Percentiles rank a stretch among this genome's conserved stretches.
phyloP scores from a whole-genome alignment of 2,888 invertebrate genomes.

The Phanerotoma sp. region DNA sequence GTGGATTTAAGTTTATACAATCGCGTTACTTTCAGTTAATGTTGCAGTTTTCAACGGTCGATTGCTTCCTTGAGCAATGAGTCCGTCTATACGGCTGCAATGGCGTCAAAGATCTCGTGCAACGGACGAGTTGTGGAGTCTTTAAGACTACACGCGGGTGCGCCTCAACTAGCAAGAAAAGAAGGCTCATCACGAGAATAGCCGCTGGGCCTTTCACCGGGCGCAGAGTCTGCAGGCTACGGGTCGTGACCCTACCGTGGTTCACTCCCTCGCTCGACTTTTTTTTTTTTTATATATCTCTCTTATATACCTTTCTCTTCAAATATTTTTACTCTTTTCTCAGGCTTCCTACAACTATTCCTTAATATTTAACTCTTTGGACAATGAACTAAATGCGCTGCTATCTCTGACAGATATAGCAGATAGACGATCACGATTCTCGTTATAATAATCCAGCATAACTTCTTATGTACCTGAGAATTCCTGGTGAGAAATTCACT shows the following conservation, averaged over 20 bases:
- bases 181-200: conserved; percentile 41
- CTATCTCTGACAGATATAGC: conserved; percentile 3
- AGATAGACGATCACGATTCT: conserved; percentile 44
- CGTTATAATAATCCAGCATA: conserved; percentile 43
- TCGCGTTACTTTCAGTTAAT: too few relatives aligned
- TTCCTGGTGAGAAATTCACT: too few relatives aligned
- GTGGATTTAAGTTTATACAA: too few relatives aligned
- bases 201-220: conserved; percentile 56
- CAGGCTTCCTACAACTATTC: conserved; percentile 18
- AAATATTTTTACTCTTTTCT: conserved; percentile 12
- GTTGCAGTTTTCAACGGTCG: too few relatives aligned
- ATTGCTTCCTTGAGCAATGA: too few relatives aligned
- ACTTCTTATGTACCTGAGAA: conserved; percentile 27
- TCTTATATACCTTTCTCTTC: conserved; percentile 10
- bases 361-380: conserved; percentile 17
- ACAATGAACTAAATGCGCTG: background rate
- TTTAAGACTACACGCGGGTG: conserved; percentile 26
- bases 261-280: conserved; percentile 50
- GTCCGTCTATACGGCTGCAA: too few relatives aligned
- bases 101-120: too few relatives aligned
- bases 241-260: conserved; percentile 56
- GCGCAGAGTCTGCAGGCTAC: conserved; percentile 46
- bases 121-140: too few relatives aligned
- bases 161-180: conserved; percentile 11
- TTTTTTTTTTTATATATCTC: conserved; percentile 25